Evolutionary conservation across 2,888 invertebrate genomes (phyloP).

Genomic region (Aleiodes leptofemur): DNA sequence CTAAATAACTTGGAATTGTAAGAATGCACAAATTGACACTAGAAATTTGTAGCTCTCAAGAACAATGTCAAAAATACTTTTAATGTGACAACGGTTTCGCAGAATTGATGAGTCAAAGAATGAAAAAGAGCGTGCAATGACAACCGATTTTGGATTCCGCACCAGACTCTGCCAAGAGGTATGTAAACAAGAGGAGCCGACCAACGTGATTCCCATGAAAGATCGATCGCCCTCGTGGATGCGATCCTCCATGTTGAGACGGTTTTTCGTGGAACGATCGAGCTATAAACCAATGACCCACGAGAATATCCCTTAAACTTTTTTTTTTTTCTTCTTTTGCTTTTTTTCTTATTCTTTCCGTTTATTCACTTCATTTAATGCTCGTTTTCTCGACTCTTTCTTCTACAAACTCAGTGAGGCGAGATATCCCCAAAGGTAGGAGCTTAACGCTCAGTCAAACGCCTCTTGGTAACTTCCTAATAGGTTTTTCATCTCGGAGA

Average conservation of each 20-base stretch:
- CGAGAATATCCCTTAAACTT: slow-evolving; percentile 41
- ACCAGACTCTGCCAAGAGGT: slow-evolving; percentile 62
- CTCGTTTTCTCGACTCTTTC: slow-evolving; percentile 29
- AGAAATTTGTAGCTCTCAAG: background rate
- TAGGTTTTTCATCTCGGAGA: slow-evolving; percentile 52
- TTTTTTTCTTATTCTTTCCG: slow-evolving; percentile 18
- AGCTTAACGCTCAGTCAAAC: slow-evolving; percentile 34
- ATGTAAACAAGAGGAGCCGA: slow-evolving; percentile 69
- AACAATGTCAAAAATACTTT: slow-evolving; percentile 2
- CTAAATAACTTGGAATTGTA: background rate
- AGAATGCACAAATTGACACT: slow-evolving; percentile 5
- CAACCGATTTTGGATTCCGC: slow-evolving; percentile 67
- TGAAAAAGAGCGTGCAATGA: slow-evolving; percentile 45
- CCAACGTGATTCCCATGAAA: slow-evolving; percentile 69
- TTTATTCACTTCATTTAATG: slow-evolving; percentile 17
- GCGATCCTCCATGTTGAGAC: slow-evolving; percentile 53
- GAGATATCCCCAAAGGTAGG: slow-evolving; percentile 27
- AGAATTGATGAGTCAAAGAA: slow-evolving; percentile 56
- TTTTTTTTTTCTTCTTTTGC: slow-evolving; percentile 5
- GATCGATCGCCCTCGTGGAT: slow-evolving; percentile 56
- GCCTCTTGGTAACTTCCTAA: slow-evolving; percentile 49
- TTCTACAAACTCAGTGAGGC: slow-evolving; percentile 36
- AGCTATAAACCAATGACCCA: slow-evolving; percentile 51
- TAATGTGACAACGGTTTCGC: slow-evolving; percentile 47
- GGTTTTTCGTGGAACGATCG: slow-evolving; percentile 66